Percentiles rank a stretch among this genome's conserved stretches.
phyloP scores from a whole-genome alignment of 2,113 vertebrate species.

The Pelecanus crispus region DNA sequence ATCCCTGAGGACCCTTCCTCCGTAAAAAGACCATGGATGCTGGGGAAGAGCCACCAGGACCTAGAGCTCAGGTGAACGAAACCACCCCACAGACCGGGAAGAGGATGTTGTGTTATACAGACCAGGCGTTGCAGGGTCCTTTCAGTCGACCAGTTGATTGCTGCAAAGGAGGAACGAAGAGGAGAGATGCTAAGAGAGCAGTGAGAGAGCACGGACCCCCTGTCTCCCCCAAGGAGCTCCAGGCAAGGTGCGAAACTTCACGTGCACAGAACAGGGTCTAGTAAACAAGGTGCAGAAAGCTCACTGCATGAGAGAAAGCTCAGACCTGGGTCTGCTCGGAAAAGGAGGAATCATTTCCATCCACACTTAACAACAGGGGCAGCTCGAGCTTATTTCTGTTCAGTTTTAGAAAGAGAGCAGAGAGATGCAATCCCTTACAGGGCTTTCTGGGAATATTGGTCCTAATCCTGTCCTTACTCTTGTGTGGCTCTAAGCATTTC shows the following conservation, averaged over 20 bases:
- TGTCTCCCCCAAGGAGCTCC: not conserved
- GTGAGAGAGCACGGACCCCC: fast-evolving
- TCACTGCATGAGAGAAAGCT: not conserved
- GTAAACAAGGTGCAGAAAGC: not conserved
- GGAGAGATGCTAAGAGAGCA: not conserved
- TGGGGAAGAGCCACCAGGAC: not conserved
- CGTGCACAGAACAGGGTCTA: not conserved
- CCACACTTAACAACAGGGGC: not conserved
- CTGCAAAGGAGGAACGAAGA: not conserved
- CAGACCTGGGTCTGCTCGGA: not conserved
- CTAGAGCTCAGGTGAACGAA: not conserved
- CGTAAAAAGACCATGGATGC: not conserved
- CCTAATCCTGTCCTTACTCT: not conserved
- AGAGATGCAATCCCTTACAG: not conserved
- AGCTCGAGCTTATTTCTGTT: not conserved
- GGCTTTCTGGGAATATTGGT: not conserved
- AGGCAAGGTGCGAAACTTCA: not conserved
- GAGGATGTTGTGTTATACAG: not conserved
- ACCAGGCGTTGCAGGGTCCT: not conserved
- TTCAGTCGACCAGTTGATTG: not conserved
- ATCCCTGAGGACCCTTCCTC: not conserved
- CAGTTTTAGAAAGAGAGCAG: not conserved
- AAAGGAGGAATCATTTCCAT: not conserved
- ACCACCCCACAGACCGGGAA: fast-evolving
- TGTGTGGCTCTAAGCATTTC: not conserved